Evolutionary conservation across 2,113 vertebrate species (phyloP).

Genomic region (Centropristis striata): DNA sequence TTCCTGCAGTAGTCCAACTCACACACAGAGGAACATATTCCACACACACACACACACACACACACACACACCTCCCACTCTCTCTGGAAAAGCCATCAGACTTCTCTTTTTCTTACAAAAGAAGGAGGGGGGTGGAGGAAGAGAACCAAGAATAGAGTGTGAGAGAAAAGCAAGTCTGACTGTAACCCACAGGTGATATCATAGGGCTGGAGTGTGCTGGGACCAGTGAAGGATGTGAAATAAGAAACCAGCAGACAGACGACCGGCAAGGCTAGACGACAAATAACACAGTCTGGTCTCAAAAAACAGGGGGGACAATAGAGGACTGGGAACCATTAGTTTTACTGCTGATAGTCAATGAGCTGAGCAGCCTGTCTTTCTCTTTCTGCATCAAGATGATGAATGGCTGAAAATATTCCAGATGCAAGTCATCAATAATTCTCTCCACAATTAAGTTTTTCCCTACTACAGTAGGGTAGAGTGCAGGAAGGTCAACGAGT

Average conservation of each 20-base stretch:
- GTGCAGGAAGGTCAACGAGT: neutral
- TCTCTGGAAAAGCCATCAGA: slow-evolving; percentile 81
- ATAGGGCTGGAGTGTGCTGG: slow-evolving; percentile 60
- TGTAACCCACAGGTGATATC: slow-evolving; percentile 80
- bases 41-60: slow-evolving; percentile 20
- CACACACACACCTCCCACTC: slow-evolving; percentile 44
- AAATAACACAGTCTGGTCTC: slow-evolving; percentile 63
- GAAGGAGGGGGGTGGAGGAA: slow-evolving; percentile 40
- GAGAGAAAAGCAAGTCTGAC: slow-evolving; percentile 68
- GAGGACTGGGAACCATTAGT: slow-evolving; percentile 57
- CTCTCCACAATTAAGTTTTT: neutral
- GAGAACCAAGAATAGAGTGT: slow-evolving; percentile 55
- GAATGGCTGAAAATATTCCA: slow-evolving; percentile 58
- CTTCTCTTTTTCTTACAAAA: slow-evolving; percentile 78
- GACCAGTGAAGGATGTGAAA: slow-evolving; percentile 67
- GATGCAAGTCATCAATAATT: slow-evolving; percentile 53
- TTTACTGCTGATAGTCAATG: slow-evolving; percentile 64
- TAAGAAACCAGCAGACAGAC: slow-evolving; percentile 68
- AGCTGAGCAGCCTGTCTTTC: slow-evolving; percentile 45
- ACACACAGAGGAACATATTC: slow-evolving; percentile 45
- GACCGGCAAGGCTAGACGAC: slow-evolving; percentile 54
- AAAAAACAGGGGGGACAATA: slow-evolving; percentile 22
- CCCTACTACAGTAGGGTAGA: slow-evolving; percentile 2
- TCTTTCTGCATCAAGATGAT: slow-evolving; percentile 49
- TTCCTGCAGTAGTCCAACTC: slow-evolving; percentile 44